Evolutionary conservation across 1,140 invertebrate genomes (phyloP).

Genomic region (Zaprionus camerounensis): DNA sequence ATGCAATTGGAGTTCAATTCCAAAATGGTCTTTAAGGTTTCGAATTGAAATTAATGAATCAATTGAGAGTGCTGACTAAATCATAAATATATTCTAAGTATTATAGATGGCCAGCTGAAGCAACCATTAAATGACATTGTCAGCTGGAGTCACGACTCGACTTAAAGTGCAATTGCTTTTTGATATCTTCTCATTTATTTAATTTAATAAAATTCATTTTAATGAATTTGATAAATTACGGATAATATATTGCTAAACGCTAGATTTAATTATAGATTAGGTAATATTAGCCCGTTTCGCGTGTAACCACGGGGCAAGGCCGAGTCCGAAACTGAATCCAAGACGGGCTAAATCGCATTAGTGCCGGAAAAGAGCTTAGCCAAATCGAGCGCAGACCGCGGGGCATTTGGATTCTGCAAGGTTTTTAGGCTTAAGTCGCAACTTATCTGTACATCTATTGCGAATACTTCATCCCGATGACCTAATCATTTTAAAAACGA

Average conservation of each 20-base stretch:
- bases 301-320: slow-evolving; percentile 27
- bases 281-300: slow-evolving; percentile 18
- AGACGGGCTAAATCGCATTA: slow-evolving; percentile 28
- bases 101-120: background rate
- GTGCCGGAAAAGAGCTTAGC: slow-evolving; percentile 21
- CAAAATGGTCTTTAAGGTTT: background rate
- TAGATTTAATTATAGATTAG: slow-evolving; percentile 39
- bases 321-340: slow-evolving; percentile 13
- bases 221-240: slow-evolving; percentile 22
- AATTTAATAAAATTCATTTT: background rate
- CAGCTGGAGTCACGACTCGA: background rate
- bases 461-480: background rate
- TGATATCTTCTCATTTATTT: slow-evolving; percentile 3
- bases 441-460: background rate
- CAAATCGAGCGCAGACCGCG: background rate
- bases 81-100: background rate
- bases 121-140: slow-evolving; percentile 8
- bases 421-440: slow-evolving; percentile 12
- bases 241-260: slow-evolving; percentile 25
- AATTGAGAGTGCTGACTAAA: background rate
- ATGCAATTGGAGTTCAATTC: background rate
- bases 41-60: background rate
- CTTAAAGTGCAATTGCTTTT: background rate
- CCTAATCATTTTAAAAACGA: background rate
- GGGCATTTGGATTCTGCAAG: slow-evolving; percentile 7